A percentile compares a stretch with the other conserved stretches of the same genome.
Evolutionary conservation across 1,140 invertebrate genomes (phyloP).

Genomic region (Camponotus vicinus): DNA sequence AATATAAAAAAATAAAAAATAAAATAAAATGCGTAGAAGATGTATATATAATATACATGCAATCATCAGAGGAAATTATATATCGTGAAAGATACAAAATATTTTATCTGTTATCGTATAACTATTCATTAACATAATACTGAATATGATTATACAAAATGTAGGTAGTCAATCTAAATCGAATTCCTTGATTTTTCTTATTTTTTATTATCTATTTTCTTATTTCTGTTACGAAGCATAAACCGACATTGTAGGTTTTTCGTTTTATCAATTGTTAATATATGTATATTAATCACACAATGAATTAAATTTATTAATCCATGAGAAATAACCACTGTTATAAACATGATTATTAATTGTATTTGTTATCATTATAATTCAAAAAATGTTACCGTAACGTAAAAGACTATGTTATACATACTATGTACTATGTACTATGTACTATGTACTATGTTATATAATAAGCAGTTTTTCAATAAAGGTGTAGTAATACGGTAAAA

Average conservation of each 20-base stretch:
- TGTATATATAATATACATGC: background rate
- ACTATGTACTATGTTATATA: background rate
- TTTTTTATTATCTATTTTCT: background rate
- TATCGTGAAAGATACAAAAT: background rate
- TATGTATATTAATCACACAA: background rate
- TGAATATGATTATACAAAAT: background rate
- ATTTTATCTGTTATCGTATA: background rate
- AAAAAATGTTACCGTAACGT: background rate
- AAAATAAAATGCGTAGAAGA: no score
- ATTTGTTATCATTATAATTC: constrained; percentile 3
- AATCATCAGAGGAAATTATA: constrained; percentile 11
- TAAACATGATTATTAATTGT: constrained; percentile 45
- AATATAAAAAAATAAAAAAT: no score
- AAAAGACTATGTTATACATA: no score
- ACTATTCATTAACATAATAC: constrained; percentile 16
- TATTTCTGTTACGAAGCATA: background rate
- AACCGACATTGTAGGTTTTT: constrained; percentile 33
- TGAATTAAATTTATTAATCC: background rate
- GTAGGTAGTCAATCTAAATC: background rate
- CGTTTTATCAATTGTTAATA: constrained; percentile 5
- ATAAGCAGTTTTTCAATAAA: background rate
- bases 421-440: no score
- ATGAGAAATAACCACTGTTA: no score
- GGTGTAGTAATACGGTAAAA: background rate
- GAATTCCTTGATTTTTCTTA: constrained; percentile 20